These are phyloP conservation scores for Tortrix viridana DNA, from an alignment of 2,888 invertebrate genomes.

Conservation along the genomic window DNA sequence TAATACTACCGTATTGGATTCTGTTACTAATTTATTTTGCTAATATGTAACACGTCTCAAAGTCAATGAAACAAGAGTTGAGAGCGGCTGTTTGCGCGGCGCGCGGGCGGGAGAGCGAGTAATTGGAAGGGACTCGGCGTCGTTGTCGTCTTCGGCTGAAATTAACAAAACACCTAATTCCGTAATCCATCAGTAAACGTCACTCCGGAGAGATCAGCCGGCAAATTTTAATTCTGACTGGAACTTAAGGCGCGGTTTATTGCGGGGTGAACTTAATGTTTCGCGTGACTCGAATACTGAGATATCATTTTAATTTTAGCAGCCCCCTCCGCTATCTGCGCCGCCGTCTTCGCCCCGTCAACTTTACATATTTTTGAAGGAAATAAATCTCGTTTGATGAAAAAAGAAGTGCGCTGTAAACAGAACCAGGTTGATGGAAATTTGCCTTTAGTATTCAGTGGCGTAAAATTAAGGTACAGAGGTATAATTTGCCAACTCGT, in stretches of 20 bases:
- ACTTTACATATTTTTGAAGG: constrained; percentile 80
- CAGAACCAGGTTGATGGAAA: constrained; percentile 73
- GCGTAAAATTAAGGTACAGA: constrained; percentile 56
- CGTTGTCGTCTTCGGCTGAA: constrained; percentile 38
- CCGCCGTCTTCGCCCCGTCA: constrained; percentile 55
- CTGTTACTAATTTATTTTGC: constrained; percentile 15
- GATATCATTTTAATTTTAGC: constrained; percentile 81
- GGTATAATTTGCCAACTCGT: constrained; percentile 39
- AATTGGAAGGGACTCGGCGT: constrained; percentile 39
- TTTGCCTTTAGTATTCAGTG: constrained; percentile 71
- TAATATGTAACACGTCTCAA: constrained; percentile 24
- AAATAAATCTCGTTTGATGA: constrained; percentile 79
- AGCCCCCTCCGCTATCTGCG: constrained; percentile 62
- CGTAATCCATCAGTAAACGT: constrained; percentile 78
- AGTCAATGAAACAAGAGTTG: constrained; percentile 30
- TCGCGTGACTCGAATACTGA: constrained; percentile 81
- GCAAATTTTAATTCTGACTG: constrained; percentile 82
- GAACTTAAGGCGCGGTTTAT: constrained; percentile 79
- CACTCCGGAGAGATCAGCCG: constrained; percentile 73
- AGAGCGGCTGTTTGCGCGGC: constrained; percentile 16
- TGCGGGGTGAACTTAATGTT: constrained; percentile 79
- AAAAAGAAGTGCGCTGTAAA: constrained; percentile 77
- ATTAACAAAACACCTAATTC: constrained; percentile 57
- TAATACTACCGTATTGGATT: neutral
- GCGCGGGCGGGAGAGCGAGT: constrained; percentile 44